These are phyloP conservation scores for Steinernema khuongi DNA, from an alignment of 1,140 invertebrate genomes.

Conservation along the genomic window DNA sequence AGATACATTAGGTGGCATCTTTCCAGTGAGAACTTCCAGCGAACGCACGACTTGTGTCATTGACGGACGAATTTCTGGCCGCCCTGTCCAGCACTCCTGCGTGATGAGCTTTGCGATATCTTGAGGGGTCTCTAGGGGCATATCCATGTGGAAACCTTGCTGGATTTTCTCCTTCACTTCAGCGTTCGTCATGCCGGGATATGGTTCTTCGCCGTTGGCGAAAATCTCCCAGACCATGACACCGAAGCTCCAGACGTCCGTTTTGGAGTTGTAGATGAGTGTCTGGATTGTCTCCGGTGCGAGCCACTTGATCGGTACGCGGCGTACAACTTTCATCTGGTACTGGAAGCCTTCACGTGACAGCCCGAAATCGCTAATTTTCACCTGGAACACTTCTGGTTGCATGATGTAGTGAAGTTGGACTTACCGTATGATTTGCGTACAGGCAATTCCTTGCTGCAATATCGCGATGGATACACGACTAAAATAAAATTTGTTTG, in stretches of 20 bases:
- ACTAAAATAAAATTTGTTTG: not conserved
- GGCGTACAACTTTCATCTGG: constrained; percentile 13
- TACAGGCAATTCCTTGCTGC: constrained; percentile 5
- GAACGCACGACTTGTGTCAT: not conserved
- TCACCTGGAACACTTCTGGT: constrained; percentile 20
- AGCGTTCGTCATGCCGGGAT: not conserved
- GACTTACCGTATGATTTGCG: not conserved
- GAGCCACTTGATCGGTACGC: constrained; percentile 14
- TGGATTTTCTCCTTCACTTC: constrained; percentile 13
- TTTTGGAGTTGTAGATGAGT: not conserved
- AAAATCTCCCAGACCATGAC: constrained; percentile 12
- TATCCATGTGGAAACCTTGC: not conserved
- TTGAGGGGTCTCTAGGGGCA: not conserved
- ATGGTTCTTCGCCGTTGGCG: constrained; percentile 9
- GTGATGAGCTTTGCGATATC: not conserved
- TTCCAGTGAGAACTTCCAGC: not conserved
- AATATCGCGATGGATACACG: not conserved
- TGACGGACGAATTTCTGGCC: not conserved
- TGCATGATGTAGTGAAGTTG: not conserved
- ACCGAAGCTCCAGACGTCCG: constrained; percentile 19
- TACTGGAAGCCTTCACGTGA: not conserved
- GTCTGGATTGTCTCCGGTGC: constrained; percentile 10
- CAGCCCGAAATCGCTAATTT: constrained; percentile 33
- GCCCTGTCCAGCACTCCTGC: not conserved
- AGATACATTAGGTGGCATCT: too few relatives aligned